Base-by-base conservation (phyloP, 1,140 invertebrate genomes). In the Drosophila lacteicornis region DNA sequence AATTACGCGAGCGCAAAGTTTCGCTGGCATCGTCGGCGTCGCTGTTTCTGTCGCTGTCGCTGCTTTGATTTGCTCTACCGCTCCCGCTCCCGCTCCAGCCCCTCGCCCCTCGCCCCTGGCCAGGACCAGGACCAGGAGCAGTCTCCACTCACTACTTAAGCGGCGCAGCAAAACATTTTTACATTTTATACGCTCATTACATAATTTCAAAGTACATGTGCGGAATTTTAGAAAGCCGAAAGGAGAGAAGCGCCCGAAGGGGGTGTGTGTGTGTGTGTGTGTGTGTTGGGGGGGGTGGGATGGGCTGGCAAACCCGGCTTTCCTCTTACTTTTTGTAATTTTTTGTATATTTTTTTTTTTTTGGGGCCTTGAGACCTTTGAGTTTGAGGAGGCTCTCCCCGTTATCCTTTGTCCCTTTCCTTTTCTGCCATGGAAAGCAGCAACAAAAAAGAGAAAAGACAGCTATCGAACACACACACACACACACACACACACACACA, bases 111-210 rank as follows among this genome's bases (percentile, higher is more conserved):
- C 5, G 4, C 40, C 13, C 40, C 13, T 6, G 7, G 6, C 47
- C 8, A 7, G 27, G 27, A 17, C 19, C 12, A 30, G 19, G 33
- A 33, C 19, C 12, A 30, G 19, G 33, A 33, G 50, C 13, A 17
- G 65, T 55, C 67, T 70, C 67, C 49, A 33, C 36, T 47, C 75
- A 87, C 76, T 87, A 87, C 71, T 87, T 82, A 70, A 87, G 79
- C 49, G 67, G 74, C 78, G 45, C 63, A 70, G 68, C 66, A 73
- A 65, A 69, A 74, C 79, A 79, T 90, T 91, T 86, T 92, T 91
- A 90, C 84, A 79, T 90, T 92, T 92, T 91, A 92, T 92, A 91
- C 87, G 82, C 91, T 92, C 91, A 92, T 92, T 92, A 92, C 91
- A 92, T 91, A 85, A 91, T 91, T 91, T 74, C 80, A 80, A 91